phyloP scores from a whole-genome alignment of 2,797 vertebrate species.

The Poeciliopsis paucimaculata region DNA sequence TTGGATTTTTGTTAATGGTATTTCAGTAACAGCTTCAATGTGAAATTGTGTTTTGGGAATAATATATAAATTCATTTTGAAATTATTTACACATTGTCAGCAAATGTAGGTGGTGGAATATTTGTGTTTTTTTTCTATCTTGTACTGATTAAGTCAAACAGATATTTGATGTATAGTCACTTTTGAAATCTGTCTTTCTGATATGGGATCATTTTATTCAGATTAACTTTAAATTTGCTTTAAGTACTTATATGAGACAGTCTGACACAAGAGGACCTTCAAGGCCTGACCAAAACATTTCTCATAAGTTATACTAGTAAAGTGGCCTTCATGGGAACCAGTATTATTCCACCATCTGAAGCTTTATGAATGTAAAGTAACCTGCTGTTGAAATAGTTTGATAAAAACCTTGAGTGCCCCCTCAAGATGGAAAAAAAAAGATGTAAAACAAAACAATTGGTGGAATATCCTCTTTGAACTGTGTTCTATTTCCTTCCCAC shows the following conservation, averaged over 20 bases:
- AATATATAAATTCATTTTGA: not conserved
- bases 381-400: slow-evolving; percentile 14
- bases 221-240: not conserved
- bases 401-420: slow-evolving; percentile 4
- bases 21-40: not conserved
- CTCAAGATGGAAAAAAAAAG: slow-evolving; percentile 3
- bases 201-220: not conserved
- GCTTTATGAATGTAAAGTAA: slow-evolving; percentile 27
- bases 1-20: not conserved
- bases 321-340: slow-evolving; percentile 12
- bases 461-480: slow-evolving; percentile 19
- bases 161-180: not conserved
- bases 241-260: not conserved
- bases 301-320: not conserved
- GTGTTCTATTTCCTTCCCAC: slow-evolving; percentile 4
- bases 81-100: not conserved
- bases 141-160: not conserved
- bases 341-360: slow-evolving; percentile 12
- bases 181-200: not conserved
- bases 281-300: not conserved
- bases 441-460: slow-evolving; percentile 1
- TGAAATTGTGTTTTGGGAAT: not conserved
- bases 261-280: not conserved
- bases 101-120: not conserved
- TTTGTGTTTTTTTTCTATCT: not conserved